Conservation (phyloP, 2,113 vertebrate genomes). For the Xerus inauris region DNA sequence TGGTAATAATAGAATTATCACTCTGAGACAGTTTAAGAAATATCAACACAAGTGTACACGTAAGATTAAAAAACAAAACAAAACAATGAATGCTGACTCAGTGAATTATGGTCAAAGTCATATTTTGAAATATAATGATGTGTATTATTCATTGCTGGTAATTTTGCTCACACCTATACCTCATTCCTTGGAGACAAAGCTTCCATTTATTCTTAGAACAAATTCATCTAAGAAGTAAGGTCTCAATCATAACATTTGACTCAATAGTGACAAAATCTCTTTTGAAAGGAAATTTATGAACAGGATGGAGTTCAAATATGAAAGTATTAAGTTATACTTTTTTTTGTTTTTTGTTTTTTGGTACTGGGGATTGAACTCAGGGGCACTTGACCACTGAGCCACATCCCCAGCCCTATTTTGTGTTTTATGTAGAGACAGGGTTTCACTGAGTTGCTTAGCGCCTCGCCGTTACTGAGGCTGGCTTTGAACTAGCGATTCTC, state of each 20-base stretch:
- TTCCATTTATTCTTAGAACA: background rate
- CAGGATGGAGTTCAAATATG: background rate
- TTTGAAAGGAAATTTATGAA: background rate
- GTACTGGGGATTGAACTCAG: too few relatives aligned
- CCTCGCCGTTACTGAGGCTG: too few relatives aligned
- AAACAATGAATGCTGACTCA: background rate
- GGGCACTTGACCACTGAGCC: too few relatives aligned
- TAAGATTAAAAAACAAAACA: background rate
- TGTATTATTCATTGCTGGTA: background rate
- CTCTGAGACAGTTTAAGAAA: background rate
- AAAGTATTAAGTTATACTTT: background rate
- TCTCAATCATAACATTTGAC: background rate
- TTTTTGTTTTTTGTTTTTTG: too few relatives aligned
- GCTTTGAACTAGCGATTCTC: too few relatives aligned
- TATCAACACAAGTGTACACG: background rate
- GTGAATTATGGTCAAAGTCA: background rate
- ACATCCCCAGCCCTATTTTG: too few relatives aligned
- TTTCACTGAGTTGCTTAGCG: too few relatives aligned
- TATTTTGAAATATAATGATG: conserved; percentile 13
- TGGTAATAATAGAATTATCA: background rate
- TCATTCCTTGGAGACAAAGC: background rate
- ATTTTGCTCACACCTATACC: background rate
- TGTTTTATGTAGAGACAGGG: too few relatives aligned
- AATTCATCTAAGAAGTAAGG: background rate
- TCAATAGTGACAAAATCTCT: background rate